Evolutionary conservation across 2,888 invertebrate species (phyloP).

Genomic region (Morinoia aosen): DNA sequence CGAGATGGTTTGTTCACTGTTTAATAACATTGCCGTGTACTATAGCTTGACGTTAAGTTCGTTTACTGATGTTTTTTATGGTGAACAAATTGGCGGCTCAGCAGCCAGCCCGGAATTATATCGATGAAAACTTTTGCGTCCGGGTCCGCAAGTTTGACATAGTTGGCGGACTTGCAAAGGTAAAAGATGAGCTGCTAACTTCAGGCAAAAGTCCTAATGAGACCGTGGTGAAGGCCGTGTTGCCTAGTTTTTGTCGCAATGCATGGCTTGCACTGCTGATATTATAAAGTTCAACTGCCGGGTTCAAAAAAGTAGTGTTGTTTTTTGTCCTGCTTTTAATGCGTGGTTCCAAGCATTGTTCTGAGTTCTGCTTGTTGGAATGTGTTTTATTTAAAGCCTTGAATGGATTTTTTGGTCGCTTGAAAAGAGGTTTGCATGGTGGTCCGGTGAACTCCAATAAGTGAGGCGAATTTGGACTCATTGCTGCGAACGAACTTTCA

Average conservation of each 20-base stretch:
- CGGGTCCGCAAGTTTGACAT: not conserved
- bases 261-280: not conserved
- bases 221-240: not conserved
- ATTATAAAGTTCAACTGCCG: not conserved
- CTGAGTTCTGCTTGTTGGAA: not conserved
- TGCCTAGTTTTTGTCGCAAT: not conserved
- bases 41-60: not conserved
- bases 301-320: not conserved
- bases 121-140: not conserved
- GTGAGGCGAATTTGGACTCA: too few species aligned
- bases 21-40: not conserved
- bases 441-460: not conserved
- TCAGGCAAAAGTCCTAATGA: not conserved
- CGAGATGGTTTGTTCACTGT: too few species aligned
- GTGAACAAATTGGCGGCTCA: not conserved
- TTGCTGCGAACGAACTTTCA: too few species aligned
- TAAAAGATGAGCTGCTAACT: slow-evolving; percentile 20
- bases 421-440: not conserved
- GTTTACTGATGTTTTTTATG: not conserved
- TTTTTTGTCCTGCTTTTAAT: not conserved
- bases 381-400: not conserved
- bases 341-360: not conserved
- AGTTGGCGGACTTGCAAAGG: not conserved
- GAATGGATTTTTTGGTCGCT: not conserved
- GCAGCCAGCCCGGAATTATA: not conserved